phyloP scores from a whole-genome alignment of 1,140 invertebrate genomes.

The Lepeophtheirus salmonis region DNA sequence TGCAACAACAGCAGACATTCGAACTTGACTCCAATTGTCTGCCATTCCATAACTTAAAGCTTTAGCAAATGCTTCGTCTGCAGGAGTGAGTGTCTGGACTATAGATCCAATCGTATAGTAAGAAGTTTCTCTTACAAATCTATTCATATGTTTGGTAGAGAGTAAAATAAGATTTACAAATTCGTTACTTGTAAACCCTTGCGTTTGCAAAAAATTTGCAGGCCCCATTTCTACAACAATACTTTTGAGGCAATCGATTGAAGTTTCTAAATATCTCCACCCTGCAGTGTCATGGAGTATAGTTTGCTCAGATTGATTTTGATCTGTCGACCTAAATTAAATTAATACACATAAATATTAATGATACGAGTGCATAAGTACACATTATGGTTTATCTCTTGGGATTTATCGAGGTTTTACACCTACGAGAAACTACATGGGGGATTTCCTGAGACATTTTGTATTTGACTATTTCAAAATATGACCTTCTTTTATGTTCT shows the following conservation, averaged over 20 bases:
- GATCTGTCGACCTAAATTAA: slow-evolving; percentile 26
- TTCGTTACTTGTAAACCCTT: slow-evolving; percentile 27
- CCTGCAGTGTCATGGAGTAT: slow-evolving; percentile 38
- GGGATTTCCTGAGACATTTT: slow-evolving; percentile 2
- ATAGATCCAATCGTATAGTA: slow-evolving; percentile 34
- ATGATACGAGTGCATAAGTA: too few species aligned
- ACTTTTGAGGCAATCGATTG: slow-evolving; percentile 35
- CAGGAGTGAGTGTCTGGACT: slow-evolving; percentile 23
- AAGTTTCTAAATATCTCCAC: slow-evolving; percentile 37
- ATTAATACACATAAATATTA: slow-evolving; percentile 17
- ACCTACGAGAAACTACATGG: too few species aligned
- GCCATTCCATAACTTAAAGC: slow-evolving; percentile 30
- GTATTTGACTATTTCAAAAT: too few species aligned
- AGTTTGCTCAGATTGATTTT: slow-evolving; percentile 25
- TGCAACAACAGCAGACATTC: slow-evolving; percentile 35
- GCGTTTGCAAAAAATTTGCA: not conserved
- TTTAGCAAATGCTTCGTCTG: slow-evolving; percentile 4
- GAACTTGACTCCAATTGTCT: slow-evolving; percentile 39
- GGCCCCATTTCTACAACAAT: slow-evolving; percentile 33
- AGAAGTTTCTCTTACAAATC: slow-evolving; percentile 37
- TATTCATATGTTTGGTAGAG: slow-evolving; percentile 33
- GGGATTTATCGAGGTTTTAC: too few species aligned
- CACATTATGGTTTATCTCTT: too few species aligned
- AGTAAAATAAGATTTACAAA: slow-evolving; percentile 33
- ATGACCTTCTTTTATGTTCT: not conserved